Base-by-base conservation (phyloP, 2,113 vertebrate species). In the Gymnorhina tibicen region DNA sequence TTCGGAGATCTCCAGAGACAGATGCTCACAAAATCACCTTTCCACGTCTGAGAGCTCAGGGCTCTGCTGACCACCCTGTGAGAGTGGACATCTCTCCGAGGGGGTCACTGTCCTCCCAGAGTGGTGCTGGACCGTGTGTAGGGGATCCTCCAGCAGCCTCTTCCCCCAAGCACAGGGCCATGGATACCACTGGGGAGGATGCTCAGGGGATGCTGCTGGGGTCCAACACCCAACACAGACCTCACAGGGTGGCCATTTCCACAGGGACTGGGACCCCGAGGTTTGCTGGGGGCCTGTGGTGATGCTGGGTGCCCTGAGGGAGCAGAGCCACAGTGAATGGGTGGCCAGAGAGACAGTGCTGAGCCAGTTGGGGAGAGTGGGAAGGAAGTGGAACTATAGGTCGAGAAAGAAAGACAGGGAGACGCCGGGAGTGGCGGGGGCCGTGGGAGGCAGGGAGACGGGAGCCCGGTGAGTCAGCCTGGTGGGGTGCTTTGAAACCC, bases 341-440 rank as follows among this genome's bases (percentile, higher is more conserved):
- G 76, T 1, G 7, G 80, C 56, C 14, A 5, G 59, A 76, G 88
- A 92, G 83, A 70, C 63, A 50, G 79, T 18, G 21, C 91, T 37
- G 13, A 73, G 72, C 59, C 4, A 13, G 60, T 50, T 39, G 42
- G 3, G 55, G 32, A 28, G 85, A 89, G 82, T 18, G 69, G 82
- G 82, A 72, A 82, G 93, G 95, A 75, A 87, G 63, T 9, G 4
- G 68, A 95, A 73, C 76, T 70, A 60, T 49, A 18, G 32, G 84
- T 87, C 39, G 52, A 55, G 93, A 72, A n/a, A n/a, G n/a, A n/a
- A 95, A 95, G 93, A 92, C 91, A 85, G 68, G 86, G 91, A 96
- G 95, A 85, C 52, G 89, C 95, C 47, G 91, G 96, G 96, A 96
- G 96, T 94, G 96, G 96, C 96, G 67, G 64, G 84, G 89, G 63